Conservation (phyloP, 2,113 vertebrate genomes). For the Corythornis cristatus region DNA sequence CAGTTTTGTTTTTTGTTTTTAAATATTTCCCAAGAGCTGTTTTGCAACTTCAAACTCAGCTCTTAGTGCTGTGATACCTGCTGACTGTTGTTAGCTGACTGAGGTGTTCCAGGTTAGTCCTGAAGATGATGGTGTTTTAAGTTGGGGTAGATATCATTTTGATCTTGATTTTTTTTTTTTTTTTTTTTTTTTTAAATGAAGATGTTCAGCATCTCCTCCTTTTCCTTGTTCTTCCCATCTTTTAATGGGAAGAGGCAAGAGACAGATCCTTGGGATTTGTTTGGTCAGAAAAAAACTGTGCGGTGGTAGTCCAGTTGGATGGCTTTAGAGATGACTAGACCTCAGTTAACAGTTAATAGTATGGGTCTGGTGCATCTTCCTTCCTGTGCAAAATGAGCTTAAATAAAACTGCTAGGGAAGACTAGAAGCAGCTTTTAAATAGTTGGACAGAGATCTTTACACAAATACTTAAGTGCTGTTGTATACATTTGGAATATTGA, state of each 20-base stretch:
- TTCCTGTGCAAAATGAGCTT: constrained; percentile 58
- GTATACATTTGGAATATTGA: constrained; percentile 10
- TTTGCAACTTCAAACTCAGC: neutral
- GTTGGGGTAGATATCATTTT: neutral
- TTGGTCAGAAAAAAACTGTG: constrained; percentile 49
- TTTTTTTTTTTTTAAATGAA: neutral
- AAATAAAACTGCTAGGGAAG: neutral
- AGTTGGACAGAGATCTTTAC: neutral
- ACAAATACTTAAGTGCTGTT: neutral
- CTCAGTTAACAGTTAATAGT: constrained; percentile 60
- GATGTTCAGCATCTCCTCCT: neutral
- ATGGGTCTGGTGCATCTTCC: constrained; percentile 29
- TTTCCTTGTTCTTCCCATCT: constrained; percentile 10
- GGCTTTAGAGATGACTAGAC: constrained; percentile 47
- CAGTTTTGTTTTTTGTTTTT: neutral
- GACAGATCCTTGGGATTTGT: constrained; percentile 38
- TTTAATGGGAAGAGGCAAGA: neutral
- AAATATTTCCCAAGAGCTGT: neutral
- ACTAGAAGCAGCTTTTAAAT: constrained; percentile 1
- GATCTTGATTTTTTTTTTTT: neutral
- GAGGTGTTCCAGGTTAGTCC: neutral
- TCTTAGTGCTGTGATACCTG: neutral
- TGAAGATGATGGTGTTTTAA: neutral
- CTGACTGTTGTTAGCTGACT: neutral
- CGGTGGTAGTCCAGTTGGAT: constrained; percentile 38